Evolutionary conservation across 2,888 invertebrate genomes (phyloP), one percentile per base, ranked within the genome.

Genomic region (Ichneumon xanthorius): DNA sequence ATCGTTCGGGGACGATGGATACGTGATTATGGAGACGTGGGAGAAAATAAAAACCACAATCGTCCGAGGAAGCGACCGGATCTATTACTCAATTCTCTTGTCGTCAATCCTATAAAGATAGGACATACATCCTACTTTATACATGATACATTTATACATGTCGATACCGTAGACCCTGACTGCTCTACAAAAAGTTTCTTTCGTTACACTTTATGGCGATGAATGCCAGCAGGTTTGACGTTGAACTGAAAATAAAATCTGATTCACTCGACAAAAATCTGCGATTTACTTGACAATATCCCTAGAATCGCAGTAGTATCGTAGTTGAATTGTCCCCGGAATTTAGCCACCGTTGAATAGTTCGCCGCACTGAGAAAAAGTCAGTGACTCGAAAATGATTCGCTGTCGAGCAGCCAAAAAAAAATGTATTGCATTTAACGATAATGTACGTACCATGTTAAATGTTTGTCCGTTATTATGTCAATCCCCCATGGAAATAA

Each of bases 291-390:
- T 33, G 40, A 33, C 26, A 58, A 63, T 33, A 70, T 33, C 58
- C 72, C 7, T 72, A 37, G 14, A 30, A 61, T 61, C 4, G 11
- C 16, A 33, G 6, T 22, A n/a, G 7, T 33, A 53, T 70, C 14
- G 3, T 45, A 40, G 37, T 9, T 14, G 14, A 48, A 45, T 53
- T 71, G 30, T 48, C 53, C 72, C 71, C 73, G 40, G 65, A 40
- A 67, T 50, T 55, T 50, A 58, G 30, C 53, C 26, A 70, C 72
- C 40, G 58, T 72, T 48, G 77, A 58, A 80, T 73, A 80, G 77
- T 84, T 80, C 73, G 72, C 75, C 4, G 45, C 14, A 45, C 45
- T 45, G 45, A 14, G 14, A 14, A 3, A 14, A 45, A 45, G 14
- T 45, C 45, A 14, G 14, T 45, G 45, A 14, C 4, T 11, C 45